A percentile compares a stretch with the other conserved stretches of the same genome.
Conservation (phyloP, 2,113 vertebrate genomes). For the Pterocles burchelli region DNA sequence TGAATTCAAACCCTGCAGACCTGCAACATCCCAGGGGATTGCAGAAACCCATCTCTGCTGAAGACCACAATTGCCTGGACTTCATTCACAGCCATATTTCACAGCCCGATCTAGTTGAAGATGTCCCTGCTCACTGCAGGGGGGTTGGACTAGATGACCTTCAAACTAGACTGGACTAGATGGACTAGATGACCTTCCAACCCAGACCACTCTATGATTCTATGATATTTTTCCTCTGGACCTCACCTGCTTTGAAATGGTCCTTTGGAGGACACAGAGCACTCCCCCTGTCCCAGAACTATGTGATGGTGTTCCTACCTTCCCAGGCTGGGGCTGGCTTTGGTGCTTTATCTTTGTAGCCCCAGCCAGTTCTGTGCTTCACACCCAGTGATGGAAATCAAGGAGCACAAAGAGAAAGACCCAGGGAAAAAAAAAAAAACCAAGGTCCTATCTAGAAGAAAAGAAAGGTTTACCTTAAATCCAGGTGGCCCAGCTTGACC, state of each 20-base stretch:
- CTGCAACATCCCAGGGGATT: not conserved
- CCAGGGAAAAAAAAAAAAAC: not conserved
- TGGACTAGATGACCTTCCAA: not conserved
- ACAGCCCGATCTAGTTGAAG: not conserved
- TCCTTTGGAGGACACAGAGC: not conserved
- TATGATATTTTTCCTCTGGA: not conserved
- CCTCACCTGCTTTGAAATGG: not conserved
- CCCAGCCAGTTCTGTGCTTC: not conserved
- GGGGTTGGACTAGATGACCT: not conserved
- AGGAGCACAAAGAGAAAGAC: not conserved
- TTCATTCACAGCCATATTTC: not conserved
- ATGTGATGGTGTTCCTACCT: not conserved
- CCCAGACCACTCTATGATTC: not conserved
- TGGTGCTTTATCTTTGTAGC: not conserved
- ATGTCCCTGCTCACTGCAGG: not conserved
- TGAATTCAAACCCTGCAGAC: not conserved
- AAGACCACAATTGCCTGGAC: not conserved
- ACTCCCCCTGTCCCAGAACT: not conserved
- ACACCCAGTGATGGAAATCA: not conserved
- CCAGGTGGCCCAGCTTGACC: slow-evolving; percentile 88
- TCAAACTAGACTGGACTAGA: not conserved
- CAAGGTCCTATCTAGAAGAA: not conserved
- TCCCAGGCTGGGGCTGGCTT: not conserved
- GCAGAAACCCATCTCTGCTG: not conserved
- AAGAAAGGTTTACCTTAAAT: slow-evolving; percentile 74